These are phyloP conservation scores for Nannospalax galili DNA, from an alignment of 2,113 vertebrate species.

Conservation along the genomic window DNA sequence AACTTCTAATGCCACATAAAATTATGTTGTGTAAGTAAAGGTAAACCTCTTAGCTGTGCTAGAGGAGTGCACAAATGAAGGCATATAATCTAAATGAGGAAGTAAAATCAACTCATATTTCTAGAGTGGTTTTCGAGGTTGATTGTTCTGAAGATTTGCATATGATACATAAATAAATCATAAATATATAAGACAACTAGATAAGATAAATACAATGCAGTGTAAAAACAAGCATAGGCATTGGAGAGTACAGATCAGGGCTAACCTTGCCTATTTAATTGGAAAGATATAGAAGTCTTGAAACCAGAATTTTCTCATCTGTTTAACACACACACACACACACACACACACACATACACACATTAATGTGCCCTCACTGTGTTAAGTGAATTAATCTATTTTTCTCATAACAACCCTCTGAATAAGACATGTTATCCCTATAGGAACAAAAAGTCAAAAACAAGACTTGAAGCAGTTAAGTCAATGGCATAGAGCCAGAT, in stretches of 20 bases:
- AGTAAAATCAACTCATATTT: background rate
- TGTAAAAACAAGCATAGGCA: background rate
- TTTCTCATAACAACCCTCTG: background rate
- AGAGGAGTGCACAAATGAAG: background rate
- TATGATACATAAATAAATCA: background rate
- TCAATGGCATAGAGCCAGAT: fast-evolving
- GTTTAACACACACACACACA: background rate
- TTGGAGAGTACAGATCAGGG: background rate
- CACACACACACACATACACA: background rate
- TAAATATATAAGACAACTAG: background rate
- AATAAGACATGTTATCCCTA: background rate
- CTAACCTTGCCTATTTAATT: background rate
- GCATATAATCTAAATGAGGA: background rate
- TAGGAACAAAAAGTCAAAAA: background rate
- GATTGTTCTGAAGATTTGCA: background rate
- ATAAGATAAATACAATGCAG: background rate
- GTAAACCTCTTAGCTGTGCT: background rate
- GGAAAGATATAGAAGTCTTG: background rate
- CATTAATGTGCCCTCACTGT: background rate
- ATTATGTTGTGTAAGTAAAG: background rate
- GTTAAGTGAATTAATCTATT: background rate
- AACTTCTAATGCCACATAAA: background rate
- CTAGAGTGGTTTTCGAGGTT: background rate
- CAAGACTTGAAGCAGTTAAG: background rate
- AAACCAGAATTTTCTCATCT: background rate